Percentiles rank a stretch among this genome's conserved stretches.
Evolutionary conservation across 1,140 invertebrate genomes (phyloP).

Genomic region (Drosophila santomea): DNA sequence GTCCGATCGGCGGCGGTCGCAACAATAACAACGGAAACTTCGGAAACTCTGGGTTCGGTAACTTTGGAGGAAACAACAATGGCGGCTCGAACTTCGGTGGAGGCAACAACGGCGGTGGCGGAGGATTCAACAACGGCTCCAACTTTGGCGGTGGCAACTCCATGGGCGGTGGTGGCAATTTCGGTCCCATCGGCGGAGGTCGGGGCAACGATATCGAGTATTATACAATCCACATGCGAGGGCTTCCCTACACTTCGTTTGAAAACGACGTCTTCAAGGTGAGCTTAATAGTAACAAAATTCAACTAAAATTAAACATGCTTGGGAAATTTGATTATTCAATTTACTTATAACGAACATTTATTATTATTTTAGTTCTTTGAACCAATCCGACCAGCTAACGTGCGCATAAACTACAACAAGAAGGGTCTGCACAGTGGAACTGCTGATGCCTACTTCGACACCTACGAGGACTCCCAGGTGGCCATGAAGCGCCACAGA

Average conservation of each 20-base stretch:
- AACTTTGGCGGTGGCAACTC: conserved; percentile 37
- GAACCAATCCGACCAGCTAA: conserved; percentile 80
- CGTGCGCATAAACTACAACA: conserved; percentile 82
- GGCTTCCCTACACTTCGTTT: conserved; percentile 79
- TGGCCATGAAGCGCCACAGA: conserved; percentile 92
- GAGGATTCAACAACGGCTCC: conserved; percentile 47
- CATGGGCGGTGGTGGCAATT: conserved; percentile 56
- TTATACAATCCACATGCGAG: conserved; percentile 79
- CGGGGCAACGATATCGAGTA: conserved; percentile 67
- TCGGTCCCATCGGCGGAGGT: conserved; percentile 67
- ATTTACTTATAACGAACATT: neutral
- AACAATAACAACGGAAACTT: conserved; percentile 63
- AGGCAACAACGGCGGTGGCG: conserved; percentile 38
- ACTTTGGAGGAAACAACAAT: conserved; percentile 50
- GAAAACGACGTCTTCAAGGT: conserved; percentile 84
- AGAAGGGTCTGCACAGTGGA: conserved; percentile 93
- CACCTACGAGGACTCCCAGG: conserved; percentile 90
- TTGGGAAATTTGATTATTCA: too few species aligned
- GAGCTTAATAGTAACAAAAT: neutral
- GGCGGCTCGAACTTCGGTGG: conserved; percentile 40
- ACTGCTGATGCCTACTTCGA: conserved; percentile 95
- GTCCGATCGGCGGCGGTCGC: conserved; percentile 49
- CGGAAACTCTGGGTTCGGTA: conserved; percentile 48
- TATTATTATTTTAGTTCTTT: conserved; percentile 67
- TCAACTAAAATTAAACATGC: too few species aligned